phyloP scores from a whole-genome alignment of 2,888 invertebrate genomes.

The Timema podura region DNA sequence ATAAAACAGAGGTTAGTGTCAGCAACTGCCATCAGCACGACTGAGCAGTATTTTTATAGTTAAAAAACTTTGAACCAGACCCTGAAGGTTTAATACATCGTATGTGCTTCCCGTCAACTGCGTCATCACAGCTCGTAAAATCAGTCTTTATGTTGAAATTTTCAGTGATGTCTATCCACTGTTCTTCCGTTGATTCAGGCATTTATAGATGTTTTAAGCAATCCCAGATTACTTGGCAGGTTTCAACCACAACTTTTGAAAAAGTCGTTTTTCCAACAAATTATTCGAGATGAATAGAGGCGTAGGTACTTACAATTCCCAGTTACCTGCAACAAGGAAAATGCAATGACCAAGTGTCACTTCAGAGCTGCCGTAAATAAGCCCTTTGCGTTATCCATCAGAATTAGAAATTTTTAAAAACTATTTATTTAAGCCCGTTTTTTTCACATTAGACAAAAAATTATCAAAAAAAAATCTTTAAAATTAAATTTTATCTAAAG shows the following conservation, averaged over 20 bases:
- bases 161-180: slow-evolving; percentile 2
- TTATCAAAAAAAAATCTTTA: too few species aligned
- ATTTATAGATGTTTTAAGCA: background rate
- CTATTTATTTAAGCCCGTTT: too few species aligned
- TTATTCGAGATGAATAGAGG: background rate
- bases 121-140: slow-evolving; percentile 7
- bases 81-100: slow-evolving; percentile 5
- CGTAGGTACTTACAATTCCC: slow-evolving; percentile 5
- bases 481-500: too few species aligned
- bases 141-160: slow-evolving; percentile 10
- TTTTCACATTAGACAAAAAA: too few species aligned
- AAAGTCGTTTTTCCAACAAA: slow-evolving; percentile 9
- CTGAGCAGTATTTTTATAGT: slow-evolving; percentile 14
- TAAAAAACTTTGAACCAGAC: slow-evolving; percentile 2
- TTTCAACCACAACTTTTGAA: background rate
- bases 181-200: background rate
- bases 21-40: slow-evolving; percentile 14
- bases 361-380: background rate
- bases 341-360: background rate
- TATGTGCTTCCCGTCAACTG: slow-evolving; percentile 1
- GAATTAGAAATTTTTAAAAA: too few species aligned
- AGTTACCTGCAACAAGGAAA: slow-evolving; percentile 9
- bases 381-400: too few species aligned
- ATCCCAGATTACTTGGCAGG: slow-evolving; percentile 14
- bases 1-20: background rate